Evolutionary conservation across 1,140 invertebrate genomes (phyloP), one percentile per base, ranked within the genome.

Genomic region (Cardiocondyla obscurior): DNA sequence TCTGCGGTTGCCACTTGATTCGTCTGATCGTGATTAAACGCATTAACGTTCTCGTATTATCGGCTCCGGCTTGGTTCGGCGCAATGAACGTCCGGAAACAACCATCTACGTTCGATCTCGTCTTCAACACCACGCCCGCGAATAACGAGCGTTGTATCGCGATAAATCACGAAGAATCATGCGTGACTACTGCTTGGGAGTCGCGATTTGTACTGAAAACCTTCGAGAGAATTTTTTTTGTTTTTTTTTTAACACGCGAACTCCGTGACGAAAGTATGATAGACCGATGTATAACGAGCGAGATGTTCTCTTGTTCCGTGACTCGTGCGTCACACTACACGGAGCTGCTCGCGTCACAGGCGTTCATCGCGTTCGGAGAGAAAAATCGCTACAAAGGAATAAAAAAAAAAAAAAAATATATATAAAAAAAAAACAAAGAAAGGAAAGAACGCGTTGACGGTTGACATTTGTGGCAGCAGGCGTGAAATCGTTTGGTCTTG

Each of bases 401-500:
- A 8, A n/a, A 30, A 10, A 42, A 44, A 55, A 28, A 49, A 33
- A 22, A 49, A 33, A 0, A n/a, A n/a, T n/a, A n/a, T n/a, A n/a
- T n/a, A n/a, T n/a, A 30, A 67, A n/a, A n/a, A n/a, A n/a, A n/a
- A n/a, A n/a, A n/a, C n/a, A n/a, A n/a, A n/a, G n/a, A 25, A 16
- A 25, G 4, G 30, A 16, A 5, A 33, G 72, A 72, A 28, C 55
- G 57, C 44, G 30, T 30, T 10, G 10, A 1, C 74, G 74, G 67
- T 55, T 42, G 77, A 53, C 51, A 44, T 62, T 42, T 51, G 58
- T 16, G 33, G n/a, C 39, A 39, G 33, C 10, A 25, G 30, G 28
- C 81, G 73, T 73, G 60, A 87, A 86, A 87, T 87, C 85, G 85
- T 86, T 87, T 67, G 81, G 82, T 12, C 70, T 60, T 39, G 46